phyloP scores from a whole-genome alignment of 2,113 vertebrate species.

The Callocephalon fimbriatum region DNA sequence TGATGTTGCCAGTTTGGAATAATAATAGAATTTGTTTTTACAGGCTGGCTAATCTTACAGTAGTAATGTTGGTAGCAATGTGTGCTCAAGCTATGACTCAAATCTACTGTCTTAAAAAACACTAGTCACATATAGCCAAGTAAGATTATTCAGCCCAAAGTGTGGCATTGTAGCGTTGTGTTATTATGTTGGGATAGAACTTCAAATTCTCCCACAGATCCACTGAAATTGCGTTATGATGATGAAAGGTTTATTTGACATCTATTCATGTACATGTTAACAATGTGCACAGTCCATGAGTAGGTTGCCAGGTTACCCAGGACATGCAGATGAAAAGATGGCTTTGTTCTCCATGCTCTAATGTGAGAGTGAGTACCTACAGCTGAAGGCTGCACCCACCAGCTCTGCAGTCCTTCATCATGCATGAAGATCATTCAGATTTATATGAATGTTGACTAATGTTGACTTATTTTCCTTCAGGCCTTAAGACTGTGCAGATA shows the following conservation, averaged over 20 bases:
- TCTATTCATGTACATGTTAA: background rate
- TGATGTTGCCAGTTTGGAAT: background rate
- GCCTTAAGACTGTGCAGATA: background rate
- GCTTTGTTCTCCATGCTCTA: background rate
- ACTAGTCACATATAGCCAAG: background rate
- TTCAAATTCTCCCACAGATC: background rate
- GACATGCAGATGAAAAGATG: background rate
- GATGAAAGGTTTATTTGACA: background rate
- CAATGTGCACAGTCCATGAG: background rate
- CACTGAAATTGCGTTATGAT: background rate
- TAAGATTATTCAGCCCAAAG: background rate
- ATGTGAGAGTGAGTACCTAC: background rate
- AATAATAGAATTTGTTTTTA: background rate
- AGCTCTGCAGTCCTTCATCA: background rate
- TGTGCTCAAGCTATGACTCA: background rate
- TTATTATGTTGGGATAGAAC: background rate
- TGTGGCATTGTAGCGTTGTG: background rate
- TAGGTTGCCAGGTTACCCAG: background rate
- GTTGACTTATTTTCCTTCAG: background rate
- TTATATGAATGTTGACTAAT: fast-evolving
- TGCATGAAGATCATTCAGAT: background rate
- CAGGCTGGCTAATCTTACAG: background rate
- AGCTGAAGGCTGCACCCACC: background rate
- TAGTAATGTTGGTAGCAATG: background rate
- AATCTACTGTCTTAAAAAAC: background rate